Base-by-base conservation (phyloP, 2,888 invertebrate genomes). In the Pristionchus japonicus region DNA sequence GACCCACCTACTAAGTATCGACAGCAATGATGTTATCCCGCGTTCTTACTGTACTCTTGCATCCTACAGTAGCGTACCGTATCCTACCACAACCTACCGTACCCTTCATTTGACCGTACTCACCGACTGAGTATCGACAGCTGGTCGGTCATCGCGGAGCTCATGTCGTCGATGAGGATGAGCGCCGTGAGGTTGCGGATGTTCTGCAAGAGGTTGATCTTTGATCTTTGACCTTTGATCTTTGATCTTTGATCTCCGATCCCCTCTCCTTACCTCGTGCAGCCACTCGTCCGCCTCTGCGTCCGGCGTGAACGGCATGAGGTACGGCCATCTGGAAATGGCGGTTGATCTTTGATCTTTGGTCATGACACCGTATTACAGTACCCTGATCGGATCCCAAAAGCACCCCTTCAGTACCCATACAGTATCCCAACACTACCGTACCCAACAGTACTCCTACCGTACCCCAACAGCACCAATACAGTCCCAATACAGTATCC, bases 121-220 rank as follows among this genome's bases (percentile, higher is more conserved):
- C 70, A 70, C 70, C 70, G 34, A 40, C 9, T 77, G 77, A 77
- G 77, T 2, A 77, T 47, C 40, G 37, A 17, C 27, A 77, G n/a
- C 34, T 77, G 77, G n/a, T 77, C 77, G 43, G 13, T 34, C n/a
- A 83, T 49, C 2, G 82, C 82, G 20, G 82, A 27, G 3, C 34
- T 31, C 82, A 83, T 83, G 82, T 83, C 82, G 31, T 83, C 82
- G 49, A 83, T 83, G 52, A 83, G 52, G 27, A 83, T 83, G 37
- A 49, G 49, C 1, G 82, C 52, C 9, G 82, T 52, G 20, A 83
- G 49, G 52, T 49, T 34, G 49, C 20, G 52, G 3, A 83, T 83
- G 31, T 49, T 83, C 82, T 83, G 52, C n/a, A n/a, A n/a, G n/a
- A 83, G 34, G 34, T 31, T 67, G 34, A 67, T 31, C 31, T 6